phyloP scores from a whole-genome alignment of 2,888 invertebrate species.

The Volucella zonaria region DNA sequence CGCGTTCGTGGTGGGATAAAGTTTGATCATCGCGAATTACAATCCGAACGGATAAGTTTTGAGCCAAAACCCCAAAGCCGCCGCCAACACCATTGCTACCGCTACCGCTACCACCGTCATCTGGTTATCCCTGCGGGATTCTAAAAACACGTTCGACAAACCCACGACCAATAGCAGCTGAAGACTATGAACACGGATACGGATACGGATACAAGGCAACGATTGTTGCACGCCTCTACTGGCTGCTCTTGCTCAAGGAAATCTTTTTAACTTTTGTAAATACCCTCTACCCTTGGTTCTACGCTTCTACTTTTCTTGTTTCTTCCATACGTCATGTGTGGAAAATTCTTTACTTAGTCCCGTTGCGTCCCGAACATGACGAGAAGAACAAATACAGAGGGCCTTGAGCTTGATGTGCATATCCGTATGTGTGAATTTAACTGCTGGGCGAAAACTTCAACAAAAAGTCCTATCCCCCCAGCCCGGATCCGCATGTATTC shows the following conservation, averaged over 20 bases:
- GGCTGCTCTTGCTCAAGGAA: slow-evolving; percentile 18
- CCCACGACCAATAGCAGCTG: not conserved
- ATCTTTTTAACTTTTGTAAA: slow-evolving; percentile 57
- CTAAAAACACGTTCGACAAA: slow-evolving; percentile 45
- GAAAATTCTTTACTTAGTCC: slow-evolving; percentile 14
- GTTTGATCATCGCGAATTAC: slow-evolving; percentile 67
- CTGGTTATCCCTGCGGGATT: slow-evolving; percentile 58
- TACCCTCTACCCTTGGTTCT: slow-evolving; percentile 11
- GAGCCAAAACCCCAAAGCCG: not conserved
- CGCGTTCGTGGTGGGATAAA: slow-evolving; percentile 44
- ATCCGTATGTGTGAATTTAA: slow-evolving; percentile 30
- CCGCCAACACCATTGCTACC: slow-evolving; percentile 1
- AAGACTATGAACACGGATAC: slow-evolving; percentile 1
- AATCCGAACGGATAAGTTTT: slow-evolving; percentile 61
- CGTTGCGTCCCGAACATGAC: slow-evolving; percentile 11
- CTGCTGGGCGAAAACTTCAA: slow-evolving; percentile 40
- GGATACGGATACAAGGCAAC: not conserved
- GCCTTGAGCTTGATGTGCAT: not conserved
- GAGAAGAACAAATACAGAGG: slow-evolving; percentile 39
- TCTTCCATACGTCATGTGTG: not conserved
- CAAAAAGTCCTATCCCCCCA: slow-evolving; percentile 33
- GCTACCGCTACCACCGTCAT: slow-evolving; percentile 33
- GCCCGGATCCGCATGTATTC: not conserved
- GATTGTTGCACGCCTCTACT: slow-evolving; percentile 60
- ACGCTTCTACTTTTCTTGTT: too few relatives aligned